Conservation (phyloP, 1,140 invertebrate genomes). For the Araneus ventricosus region DNA sequence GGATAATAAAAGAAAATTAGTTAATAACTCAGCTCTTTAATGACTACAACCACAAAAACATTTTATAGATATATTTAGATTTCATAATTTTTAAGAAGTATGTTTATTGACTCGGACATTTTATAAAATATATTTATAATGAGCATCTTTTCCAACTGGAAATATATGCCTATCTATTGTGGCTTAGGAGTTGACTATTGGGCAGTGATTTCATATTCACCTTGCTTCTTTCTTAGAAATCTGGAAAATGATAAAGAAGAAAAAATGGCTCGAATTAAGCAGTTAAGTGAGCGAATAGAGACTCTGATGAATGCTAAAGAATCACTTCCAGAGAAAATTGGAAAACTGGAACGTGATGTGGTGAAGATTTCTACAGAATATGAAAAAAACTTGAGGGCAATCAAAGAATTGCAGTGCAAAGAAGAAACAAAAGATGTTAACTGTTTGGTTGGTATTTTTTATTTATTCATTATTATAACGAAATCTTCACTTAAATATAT, state of each 20-base stretch:
- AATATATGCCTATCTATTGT: too few species aligned
- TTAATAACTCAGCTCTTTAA: too few species aligned
- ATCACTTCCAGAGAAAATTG: not conserved
- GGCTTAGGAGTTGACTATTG: too few species aligned
- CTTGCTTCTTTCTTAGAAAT: not conserved
- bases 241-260: not conserved
- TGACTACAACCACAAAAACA: too few species aligned
- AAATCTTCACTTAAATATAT: too few species aligned
- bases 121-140: too few species aligned
- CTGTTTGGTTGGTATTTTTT: not conserved
- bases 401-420: not conserved
- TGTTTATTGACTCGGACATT: too few species aligned
- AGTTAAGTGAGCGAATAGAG: not conserved
- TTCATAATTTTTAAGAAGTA: too few species aligned
- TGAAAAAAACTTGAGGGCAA: not conserved
- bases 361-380: not conserved
- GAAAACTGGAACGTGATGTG: not conserved
- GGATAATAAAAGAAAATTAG: too few species aligned
- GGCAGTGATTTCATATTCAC: not conserved
- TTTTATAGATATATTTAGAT: too few species aligned
- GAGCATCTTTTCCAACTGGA: too few species aligned
- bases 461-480: not conserved
- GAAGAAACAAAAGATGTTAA: not conserved
- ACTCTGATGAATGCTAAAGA: not conserved
- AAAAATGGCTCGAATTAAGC: not conserved